Evolutionary conservation across 37 sponge, comb jelly and placozoan species (phyloP), one percentile per base, ranked within the genome.

Genomic region (Tethya wilhelma): DNA sequence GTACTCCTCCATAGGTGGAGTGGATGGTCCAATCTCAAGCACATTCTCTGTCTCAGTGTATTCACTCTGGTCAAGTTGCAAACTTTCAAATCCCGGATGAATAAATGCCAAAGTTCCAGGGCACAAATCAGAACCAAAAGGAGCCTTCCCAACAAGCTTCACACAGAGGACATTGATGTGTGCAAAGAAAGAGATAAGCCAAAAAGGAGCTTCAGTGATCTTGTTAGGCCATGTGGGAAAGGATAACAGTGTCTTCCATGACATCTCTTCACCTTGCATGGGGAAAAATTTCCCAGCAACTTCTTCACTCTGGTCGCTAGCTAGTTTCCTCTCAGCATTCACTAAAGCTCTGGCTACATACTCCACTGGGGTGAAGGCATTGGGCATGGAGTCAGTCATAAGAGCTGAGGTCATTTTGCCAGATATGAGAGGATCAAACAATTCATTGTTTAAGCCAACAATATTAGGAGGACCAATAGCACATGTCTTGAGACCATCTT

Each of bases 211-310:
- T 0, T 56, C 42, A 3, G 66, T 57, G 70, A 84, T 69, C 44
- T 84, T 77, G 33, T 77, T 41, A 22, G 82, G 73, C 92, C 92
- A 91, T 23, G 63, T 67, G 9, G 87, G 79, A 4, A 86, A 44
- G 0, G 56, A 28, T 55, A 86, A 71, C 36, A 91, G 72, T 38
- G 79, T 46, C 34, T 71, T 63, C 32, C 30, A 77, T 14, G 87
- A 71, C 83, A 83, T 81, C 60, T 20, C 56, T 8, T 91, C 78
- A 4, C 92, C 92, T 19, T 20, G 33, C 38, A 91, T 59, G 3
- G 44, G 44, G 19, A 91, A 9, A 0, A 63, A 19, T 56, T 91
- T 82, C 9, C 82, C 82, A 33, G 60, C 57, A 25, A 81, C 53
- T n/a, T n/a, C n/a, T n/a, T n/a, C n/a, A n/a, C n/a, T n/a, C n/a